These are phyloP conservation scores for Lordiphosa collinella DNA, from an alignment of 1,140 invertebrate genomes.

Conservation along the genomic window DNA sequence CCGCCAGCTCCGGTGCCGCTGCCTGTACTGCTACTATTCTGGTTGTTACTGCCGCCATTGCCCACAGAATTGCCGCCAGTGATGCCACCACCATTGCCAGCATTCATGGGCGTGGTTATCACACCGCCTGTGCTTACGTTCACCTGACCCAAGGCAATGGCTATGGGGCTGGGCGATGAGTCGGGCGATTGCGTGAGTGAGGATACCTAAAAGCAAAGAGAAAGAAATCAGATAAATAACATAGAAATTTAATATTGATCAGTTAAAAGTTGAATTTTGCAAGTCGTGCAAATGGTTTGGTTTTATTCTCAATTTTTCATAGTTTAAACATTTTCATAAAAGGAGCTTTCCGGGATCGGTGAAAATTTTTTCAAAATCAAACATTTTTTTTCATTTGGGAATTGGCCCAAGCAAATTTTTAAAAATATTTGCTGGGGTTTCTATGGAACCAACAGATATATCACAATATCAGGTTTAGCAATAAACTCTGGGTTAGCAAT, in stretches of 20 bases:
- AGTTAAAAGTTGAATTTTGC: neutral
- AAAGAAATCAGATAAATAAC: neutral
- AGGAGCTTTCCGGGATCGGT: too few species aligned
- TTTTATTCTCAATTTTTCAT: too few species aligned
- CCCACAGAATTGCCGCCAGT: slow-evolving; percentile 53
- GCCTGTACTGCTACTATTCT: slow-evolving; percentile 71
- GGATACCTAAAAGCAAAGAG: slow-evolving; percentile 82
- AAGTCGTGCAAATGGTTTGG: too few species aligned
- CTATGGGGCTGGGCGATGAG: slow-evolving; percentile 91
- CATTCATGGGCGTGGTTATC: slow-evolving; percentile 65
- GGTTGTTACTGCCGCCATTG: slow-evolving; percentile 80
- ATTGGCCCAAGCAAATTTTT: too few species aligned
- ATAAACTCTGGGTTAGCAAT: too few species aligned
- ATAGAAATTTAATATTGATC: neutral
- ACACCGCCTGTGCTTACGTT: slow-evolving; percentile 67
- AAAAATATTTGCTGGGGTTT: too few species aligned
- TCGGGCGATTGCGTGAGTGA: slow-evolving; percentile 92
- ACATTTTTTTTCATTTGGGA: too few species aligned
- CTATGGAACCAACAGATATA: too few species aligned
- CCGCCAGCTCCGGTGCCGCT: slow-evolving; percentile 54
- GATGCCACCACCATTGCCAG: slow-evolving; percentile 71
- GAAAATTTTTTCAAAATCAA: too few species aligned
- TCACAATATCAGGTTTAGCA: too few species aligned
- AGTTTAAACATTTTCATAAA: too few species aligned
- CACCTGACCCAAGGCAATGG: slow-evolving; percentile 86